Percentiles rank a stretch among this genome's conserved stretches.
Conservation (phyloP, 2,888 invertebrate species). For the Cephus spinipes region DNA sequence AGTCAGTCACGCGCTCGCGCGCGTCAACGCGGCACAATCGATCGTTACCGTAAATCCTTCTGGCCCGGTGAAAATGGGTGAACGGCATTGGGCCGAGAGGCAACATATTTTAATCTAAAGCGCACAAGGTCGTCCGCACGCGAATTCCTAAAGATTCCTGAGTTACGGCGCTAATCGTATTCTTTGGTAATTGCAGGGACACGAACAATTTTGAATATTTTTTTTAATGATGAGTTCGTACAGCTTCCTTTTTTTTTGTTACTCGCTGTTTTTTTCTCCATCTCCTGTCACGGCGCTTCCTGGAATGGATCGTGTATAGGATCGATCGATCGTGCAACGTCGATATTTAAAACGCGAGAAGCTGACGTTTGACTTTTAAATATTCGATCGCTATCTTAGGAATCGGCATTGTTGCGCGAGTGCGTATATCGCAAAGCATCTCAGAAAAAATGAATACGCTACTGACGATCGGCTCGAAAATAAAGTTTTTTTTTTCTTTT, state of each 20-base stretch:
- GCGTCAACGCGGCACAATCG: background rate
- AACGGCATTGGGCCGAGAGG: background rate
- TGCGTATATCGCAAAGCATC: background rate
- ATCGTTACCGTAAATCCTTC: background rate
- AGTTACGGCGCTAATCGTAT: background rate
- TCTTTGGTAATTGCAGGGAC: background rate
- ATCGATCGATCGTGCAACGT: background rate
- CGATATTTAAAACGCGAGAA: background rate
- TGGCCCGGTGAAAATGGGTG: background rate
- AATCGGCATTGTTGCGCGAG: background rate
- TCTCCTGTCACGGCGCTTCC: background rate
- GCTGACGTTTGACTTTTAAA: background rate
- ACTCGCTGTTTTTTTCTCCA: background rate
- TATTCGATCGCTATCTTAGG: background rate
- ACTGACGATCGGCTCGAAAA: too few species aligned
- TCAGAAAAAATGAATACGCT: background rate
- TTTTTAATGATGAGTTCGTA: background rate
- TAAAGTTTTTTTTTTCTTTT: too few species aligned
- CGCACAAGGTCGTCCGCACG: background rate
- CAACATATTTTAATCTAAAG: background rate
- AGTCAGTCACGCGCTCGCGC: background rate
- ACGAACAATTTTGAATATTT: too few species aligned
- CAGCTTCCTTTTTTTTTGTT: background rate
- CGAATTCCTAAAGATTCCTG: too few species aligned
- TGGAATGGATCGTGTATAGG: background rate